phyloP scores from a whole-genome alignment of 2,797 vertebrate genomes.

The Enteromius afrohamiltoni region DNA sequence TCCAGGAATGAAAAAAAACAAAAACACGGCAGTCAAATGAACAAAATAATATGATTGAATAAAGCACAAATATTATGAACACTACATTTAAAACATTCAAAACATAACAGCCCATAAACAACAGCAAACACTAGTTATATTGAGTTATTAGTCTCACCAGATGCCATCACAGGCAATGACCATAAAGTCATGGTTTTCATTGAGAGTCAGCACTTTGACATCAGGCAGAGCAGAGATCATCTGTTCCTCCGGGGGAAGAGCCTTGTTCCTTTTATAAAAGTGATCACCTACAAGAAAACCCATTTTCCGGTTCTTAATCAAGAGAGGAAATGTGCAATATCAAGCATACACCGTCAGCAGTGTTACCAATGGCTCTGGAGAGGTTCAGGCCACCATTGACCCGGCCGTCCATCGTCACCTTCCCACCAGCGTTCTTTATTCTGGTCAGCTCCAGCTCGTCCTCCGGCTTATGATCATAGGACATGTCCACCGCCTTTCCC shows the following conservation, averaged over 20 bases:
- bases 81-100: neutral
- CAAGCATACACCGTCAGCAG: neutral
- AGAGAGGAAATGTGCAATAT: neutral
- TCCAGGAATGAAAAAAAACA: too few species aligned
- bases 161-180: conserved; percentile 98
- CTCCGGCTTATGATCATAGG: conserved; percentile 97
- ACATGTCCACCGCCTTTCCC: conserved; percentile 96
- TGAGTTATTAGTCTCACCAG: conserved; percentile 80
- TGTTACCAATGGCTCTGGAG: conserved; percentile 92
- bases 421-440: conserved; percentile 97
- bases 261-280: conserved; percentile 97
- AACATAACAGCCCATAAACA: too few species aligned
- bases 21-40: too few species aligned
- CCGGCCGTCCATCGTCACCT: conserved; percentile 97
- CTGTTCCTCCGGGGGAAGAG: conserved; percentile 92
- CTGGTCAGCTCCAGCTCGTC: conserved; percentile 94
- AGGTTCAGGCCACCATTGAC: conserved; percentile 98
- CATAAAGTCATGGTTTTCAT: conserved; percentile 96
- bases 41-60: too few species aligned
- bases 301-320: neutral
- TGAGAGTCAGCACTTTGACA: conserved; percentile 94
- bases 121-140: neutral
- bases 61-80: neutral
- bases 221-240: conserved; percentile 98
- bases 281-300: conserved; percentile 83